Conservation (phyloP, 2,113 vertebrate species). For the Dipodomys spectabilis region DNA sequence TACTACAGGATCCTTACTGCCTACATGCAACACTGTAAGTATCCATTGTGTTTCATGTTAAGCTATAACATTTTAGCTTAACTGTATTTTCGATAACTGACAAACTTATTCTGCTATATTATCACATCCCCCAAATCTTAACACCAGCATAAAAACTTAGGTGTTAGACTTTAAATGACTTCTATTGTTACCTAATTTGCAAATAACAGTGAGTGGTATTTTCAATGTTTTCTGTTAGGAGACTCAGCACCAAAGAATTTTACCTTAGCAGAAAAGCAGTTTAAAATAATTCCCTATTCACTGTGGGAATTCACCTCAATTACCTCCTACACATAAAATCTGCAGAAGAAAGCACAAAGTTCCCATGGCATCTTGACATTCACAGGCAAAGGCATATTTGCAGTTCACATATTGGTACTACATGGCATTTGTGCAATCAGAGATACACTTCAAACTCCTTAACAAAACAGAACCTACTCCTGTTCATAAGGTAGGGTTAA, state of each 20-base stretch:
- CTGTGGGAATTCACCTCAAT: not conserved
- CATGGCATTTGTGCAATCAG: not conserved
- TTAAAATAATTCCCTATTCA: slow-evolving; percentile 8
- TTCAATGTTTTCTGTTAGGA: not conserved
- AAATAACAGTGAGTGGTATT: not conserved
- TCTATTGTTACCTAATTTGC: not conserved
- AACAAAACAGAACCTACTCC: not conserved
- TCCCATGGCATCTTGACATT: not conserved
- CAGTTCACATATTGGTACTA: not conserved
- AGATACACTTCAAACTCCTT: not conserved
- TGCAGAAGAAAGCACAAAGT: not conserved
- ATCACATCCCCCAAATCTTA: not conserved
- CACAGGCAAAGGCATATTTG: not conserved
- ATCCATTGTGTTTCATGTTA: not conserved
- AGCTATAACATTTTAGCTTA: no score
- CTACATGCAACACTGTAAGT: not conserved
- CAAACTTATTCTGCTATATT: not conserved
- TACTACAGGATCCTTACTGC: no score
- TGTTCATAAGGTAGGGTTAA: not conserved
- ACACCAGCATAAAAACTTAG: not conserved
- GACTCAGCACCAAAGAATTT: not conserved
- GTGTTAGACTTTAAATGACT: not conserved
- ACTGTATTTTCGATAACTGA: not conserved
- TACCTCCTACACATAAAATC: not conserved
- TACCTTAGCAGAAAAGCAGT: not conserved